Evolutionary conservation across 2,797 vertebrate genomes (phyloP).

Genomic region (Leontopithecus rosalia): DNA sequence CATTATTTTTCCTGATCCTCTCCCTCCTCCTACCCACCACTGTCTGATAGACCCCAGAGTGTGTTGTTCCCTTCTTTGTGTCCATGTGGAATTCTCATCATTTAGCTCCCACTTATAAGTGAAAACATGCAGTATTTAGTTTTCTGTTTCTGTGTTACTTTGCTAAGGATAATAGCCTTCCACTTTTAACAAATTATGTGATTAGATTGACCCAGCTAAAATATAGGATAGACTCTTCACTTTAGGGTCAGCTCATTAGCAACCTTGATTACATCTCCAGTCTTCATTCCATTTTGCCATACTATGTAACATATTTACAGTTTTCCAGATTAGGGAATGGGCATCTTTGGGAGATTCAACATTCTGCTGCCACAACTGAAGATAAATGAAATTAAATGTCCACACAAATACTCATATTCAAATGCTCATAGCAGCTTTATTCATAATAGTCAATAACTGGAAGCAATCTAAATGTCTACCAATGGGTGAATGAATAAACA

Average conservation of each 20-base stretch:
- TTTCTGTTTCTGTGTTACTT: background rate
- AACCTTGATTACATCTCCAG: background rate
- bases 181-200: background rate
- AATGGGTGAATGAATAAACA: background rate
- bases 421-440: background rate
- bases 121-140: background rate
- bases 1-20: background rate
- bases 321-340: background rate
- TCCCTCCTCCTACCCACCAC: background rate
- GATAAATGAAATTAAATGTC: background rate
- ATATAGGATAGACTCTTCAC: background rate
- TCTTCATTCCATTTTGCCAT: background rate
- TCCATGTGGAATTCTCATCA: background rate
- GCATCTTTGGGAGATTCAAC: background rate
- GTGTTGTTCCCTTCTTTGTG: background rate
- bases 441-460: background rate
- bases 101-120: background rate
- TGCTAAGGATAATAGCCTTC: background rate
- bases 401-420: background rate
- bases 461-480: background rate
- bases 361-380: background rate
- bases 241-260: background rate
- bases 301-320: background rate
- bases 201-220: background rate
- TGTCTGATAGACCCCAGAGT: background rate